phyloP scores from a whole-genome alignment of 2,113 vertebrate species.

The Macheiramphus alcinus region DNA sequence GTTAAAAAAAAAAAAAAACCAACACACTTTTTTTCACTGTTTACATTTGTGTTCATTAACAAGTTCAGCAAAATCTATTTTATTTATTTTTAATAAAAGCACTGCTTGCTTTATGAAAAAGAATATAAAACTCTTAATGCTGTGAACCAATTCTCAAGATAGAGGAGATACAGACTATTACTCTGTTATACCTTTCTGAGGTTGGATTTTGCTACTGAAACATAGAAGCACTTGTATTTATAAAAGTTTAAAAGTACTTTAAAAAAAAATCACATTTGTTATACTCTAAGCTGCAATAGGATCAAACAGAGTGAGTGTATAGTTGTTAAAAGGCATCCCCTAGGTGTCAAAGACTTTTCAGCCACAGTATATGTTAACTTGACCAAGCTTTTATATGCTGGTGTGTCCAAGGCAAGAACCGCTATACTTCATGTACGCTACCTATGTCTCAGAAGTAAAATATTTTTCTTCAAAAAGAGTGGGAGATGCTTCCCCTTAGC shows the following conservation, averaged over 20 bases:
- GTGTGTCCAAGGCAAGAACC: not conserved
- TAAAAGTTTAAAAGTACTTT: not conserved
- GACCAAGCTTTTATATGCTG: not conserved
- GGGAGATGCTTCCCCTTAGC: not conserved
- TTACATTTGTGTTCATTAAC: not conserved
- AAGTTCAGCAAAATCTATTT: not conserved
- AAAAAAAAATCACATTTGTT: not conserved
- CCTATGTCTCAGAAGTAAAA: not conserved
- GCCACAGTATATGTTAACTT: not conserved
- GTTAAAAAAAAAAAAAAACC: not conserved
- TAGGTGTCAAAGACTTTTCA: not conserved
- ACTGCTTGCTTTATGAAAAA: not conserved
- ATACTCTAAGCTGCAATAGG: not conserved
- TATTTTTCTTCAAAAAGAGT: not conserved
- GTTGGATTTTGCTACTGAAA: not conserved
- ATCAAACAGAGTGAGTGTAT: not conserved
- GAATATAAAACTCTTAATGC: not conserved
- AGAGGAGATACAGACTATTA: not conserved
- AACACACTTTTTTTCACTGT: not conserved
- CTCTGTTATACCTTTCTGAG: not conserved
- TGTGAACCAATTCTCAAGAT: not conserved
- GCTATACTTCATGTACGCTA: not conserved
- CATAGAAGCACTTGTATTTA: not conserved
- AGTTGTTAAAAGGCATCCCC: not conserved
- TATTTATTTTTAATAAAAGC: not conserved